phyloP scores from a whole-genome alignment of 2,888 invertebrate genomes.

The Amiota communis region DNA sequence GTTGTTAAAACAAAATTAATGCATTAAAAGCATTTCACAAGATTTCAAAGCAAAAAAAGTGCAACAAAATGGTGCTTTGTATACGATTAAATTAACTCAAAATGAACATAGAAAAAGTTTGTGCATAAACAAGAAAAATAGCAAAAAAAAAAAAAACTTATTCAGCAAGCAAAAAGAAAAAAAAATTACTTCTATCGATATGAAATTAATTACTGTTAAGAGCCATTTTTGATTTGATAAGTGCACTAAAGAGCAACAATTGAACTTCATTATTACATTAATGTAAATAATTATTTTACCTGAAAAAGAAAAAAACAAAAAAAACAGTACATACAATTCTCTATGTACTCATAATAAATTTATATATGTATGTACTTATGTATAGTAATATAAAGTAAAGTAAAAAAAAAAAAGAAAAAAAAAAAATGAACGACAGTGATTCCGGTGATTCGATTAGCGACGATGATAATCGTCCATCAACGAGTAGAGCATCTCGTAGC shows the following conservation, averaged over 20 bases:
- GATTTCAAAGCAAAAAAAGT: not conserved
- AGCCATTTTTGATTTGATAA: slow-evolving; percentile 1
- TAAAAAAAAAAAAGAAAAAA: too few species aligned
- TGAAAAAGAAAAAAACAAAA: not conserved
- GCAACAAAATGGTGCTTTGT: slow-evolving; percentile 11
- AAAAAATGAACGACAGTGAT: slow-evolving; percentile 21
- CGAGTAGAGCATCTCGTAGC: slow-evolving; percentile 41
- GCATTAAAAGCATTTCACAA: not conserved
- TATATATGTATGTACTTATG: not conserved
- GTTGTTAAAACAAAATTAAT: not conserved
- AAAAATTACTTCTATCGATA: not conserved
- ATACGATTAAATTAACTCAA: not conserved
- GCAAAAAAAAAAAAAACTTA: not conserved
- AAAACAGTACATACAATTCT: not conserved
- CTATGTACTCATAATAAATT: too few species aligned
- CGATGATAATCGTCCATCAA: slow-evolving; percentile 57
- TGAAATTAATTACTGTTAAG: not conserved
- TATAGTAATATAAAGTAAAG: not conserved
- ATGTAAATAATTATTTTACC: not conserved
- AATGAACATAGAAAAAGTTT: slow-evolving; percentile 10
- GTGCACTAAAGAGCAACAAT: slow-evolving; percentile 7
- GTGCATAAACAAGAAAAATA: slow-evolving; percentile 12
- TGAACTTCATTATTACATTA: slow-evolving; percentile 2
- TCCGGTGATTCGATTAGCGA: slow-evolving; percentile 11
- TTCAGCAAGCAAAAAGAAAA: slow-evolving; percentile 9